Evolutionary conservation across 1,140 invertebrate genomes (phyloP), one percentile per base, ranked within the genome.

Genomic region (Bradynema listronoti): DNA sequence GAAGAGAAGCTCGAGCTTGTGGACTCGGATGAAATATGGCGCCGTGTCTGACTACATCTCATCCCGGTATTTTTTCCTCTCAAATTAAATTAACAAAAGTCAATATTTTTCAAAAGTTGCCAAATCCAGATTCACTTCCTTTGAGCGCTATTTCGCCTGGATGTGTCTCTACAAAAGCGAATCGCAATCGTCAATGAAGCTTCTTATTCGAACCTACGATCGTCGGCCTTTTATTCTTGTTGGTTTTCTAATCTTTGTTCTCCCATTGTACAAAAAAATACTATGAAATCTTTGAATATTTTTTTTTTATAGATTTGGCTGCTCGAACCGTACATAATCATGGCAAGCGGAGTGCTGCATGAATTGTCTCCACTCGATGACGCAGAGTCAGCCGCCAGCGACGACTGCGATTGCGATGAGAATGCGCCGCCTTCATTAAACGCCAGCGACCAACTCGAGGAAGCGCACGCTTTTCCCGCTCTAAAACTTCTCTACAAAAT

Each of bases 401-500:
- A 52, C 0, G 39, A 52, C 14, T 3, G 30, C 25, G 58, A 58
- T 41, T 6, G 19, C 7, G 14, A 14, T 7, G 47, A 2, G 0
- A 29, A 66, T 1, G 39, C 61, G 6, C 25, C 41, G 29, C 19
- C 54, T 19, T 27, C 29, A 57, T 22, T 7, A 19, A 36, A 36
- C 34, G 16, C 54, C n/a, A n/a, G n/a, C n/a, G n/a, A n/a, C n/a
- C n/a, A n/a, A n/a, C n/a, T n/a, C n/a, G n/a, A n/a, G n/a, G n/a
- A n/a, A 19, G 27, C 52, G 4, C 50, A 63, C 16, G 54, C 68
- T 9, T 73, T 73, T 46, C 70, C 66, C 3, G 70, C 70, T 1
- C 41, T 72, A 1, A 72, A 72, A 57, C 47, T 72, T 22, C 45
- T 72, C 4, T 72, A 66, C 56, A 72, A 72, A 61, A 49, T 71